These are phyloP conservation scores for Margaritifera margaritifera DNA, from an alignment of 2,888 invertebrate species.

Conservation along the genomic window DNA sequence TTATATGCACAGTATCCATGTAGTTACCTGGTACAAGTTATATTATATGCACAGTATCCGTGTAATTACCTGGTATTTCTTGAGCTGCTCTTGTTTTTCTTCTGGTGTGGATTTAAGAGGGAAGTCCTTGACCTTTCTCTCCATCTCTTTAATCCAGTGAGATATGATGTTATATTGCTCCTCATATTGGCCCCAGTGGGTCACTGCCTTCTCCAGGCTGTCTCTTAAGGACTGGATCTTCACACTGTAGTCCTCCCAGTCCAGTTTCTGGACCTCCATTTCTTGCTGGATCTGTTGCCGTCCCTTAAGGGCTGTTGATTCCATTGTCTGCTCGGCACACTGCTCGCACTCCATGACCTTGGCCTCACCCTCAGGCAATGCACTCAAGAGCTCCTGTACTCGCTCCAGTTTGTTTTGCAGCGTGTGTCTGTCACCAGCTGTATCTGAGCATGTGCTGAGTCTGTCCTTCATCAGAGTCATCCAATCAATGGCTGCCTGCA, in stretches of 20 bases:
- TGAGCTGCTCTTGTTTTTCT: conserved; percentile 86
- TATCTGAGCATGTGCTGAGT: conserved; percentile 85
- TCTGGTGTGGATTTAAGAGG: conserved; percentile 85
- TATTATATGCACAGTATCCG: neutral
- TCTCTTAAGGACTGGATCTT: conserved; percentile 79
- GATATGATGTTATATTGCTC: conserved; percentile 84
- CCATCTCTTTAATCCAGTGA: conserved; percentile 89
- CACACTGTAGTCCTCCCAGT: conserved; percentile 65
- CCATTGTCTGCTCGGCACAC: conserved; percentile 74
- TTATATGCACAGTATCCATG: too few species aligned
- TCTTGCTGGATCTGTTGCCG: conserved; percentile 65
- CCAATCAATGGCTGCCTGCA: conserved; percentile 89
- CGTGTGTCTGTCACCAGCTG: conserved; percentile 81
- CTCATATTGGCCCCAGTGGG: conserved; percentile 92
- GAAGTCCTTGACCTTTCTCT: conserved; percentile 89
- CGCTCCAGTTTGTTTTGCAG: conserved; percentile 75
- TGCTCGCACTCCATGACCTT: conserved; percentile 82
- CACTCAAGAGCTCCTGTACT: conserved; percentile 77
- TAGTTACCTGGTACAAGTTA: too few species aligned
- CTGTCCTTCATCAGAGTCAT: conserved; percentile 86
- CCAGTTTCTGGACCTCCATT: conserved; percentile 58
- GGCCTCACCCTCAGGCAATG: conserved; percentile 72
- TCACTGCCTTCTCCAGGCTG: conserved; percentile 83
- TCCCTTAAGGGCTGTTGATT: conserved; percentile 78
- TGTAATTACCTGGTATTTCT: conserved; percentile 80